Evolutionary conservation across 2,797 vertebrate species (phyloP).

Genomic region (Cynopterus sphinx): DNA sequence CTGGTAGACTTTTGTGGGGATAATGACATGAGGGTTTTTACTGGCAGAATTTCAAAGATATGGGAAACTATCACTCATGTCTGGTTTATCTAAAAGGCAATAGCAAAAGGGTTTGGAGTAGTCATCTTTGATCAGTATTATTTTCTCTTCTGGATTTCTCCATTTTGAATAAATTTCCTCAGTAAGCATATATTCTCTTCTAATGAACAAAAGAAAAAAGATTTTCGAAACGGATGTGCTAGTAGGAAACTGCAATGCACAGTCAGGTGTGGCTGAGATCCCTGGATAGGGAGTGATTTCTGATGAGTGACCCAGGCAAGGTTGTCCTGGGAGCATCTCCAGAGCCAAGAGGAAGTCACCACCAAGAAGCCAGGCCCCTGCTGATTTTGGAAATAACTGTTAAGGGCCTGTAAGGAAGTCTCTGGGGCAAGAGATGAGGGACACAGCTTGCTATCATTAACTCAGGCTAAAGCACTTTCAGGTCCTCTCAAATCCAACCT

Average conservation of each 20-base stretch:
- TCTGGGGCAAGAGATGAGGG: neutral
- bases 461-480: neutral
- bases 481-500: too few species aligned
- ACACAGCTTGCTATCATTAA: neutral
- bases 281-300: neutral
- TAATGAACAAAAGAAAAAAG: neutral
- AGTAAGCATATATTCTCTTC: neutral
- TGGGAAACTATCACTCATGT: neutral
- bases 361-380: neutral
- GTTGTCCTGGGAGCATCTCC: neutral
- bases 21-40: too few species aligned
- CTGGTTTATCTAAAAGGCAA: neutral
- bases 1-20: neutral
- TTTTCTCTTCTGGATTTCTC: neutral
- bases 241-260: neutral
- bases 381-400: neutral
- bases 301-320: neutral
- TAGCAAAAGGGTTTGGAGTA: neutral
- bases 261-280: neutral
- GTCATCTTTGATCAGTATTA: neutral
- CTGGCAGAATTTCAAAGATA: neutral
- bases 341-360: neutral
- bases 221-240: neutral
- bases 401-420: neutral
- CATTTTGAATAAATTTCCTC: neutral